Base-by-base conservation (phyloP, 2,797 vertebrate genomes). In the Propithecus deckenii region DNA sequence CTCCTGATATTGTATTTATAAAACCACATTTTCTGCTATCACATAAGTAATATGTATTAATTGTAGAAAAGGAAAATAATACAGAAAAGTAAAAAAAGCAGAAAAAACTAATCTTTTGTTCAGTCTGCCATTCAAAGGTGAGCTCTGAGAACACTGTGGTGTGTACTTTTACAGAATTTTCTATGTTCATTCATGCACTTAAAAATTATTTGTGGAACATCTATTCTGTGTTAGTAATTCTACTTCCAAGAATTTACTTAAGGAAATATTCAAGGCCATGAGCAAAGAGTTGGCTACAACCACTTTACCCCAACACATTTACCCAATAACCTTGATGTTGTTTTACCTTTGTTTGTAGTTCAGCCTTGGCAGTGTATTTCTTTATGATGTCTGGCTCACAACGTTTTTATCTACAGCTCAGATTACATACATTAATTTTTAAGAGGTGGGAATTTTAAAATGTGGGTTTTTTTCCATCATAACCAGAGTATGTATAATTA, bases 321-420 rank as follows among this genome's bases (percentile, higher is more conserved):
- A 72, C 28, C 15, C 13, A 48, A 72, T 28, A 71, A 74, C 52
- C 20, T 93, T 72, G 23, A 55, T 59, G 41, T 6, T 41, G 25
- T 84, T 93, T 81, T 86, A 93, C 20, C 67, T 86, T 80, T 57
- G 57, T 84, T 52, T 72, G 32, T 35, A 88, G 67, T 88, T 96
- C 65, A 72, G 32, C 57, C 50, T 78, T 88, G 55, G 35, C 35
- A 52, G 52, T 63, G 50, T 43, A 91, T 94, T 59, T 71, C 18
- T 63, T 59, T 20, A 59, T 63, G 10, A 13, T 63, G 71, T 87
- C 46, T 79, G 76, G n/a, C 81, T 93, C 55, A 52, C 59, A 41
- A 76, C 78, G 52, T 84, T 87, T 48, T 78, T 91, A 61, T 46
- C 13, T 48, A 72, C 25, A 38, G 52, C 23, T 76, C 30, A 88